A percentile compares a stretch with the other conserved stretches of the same genome.
Conservation (phyloP, 2,888 invertebrate species). For the Apotomis turbidana region DNA sequence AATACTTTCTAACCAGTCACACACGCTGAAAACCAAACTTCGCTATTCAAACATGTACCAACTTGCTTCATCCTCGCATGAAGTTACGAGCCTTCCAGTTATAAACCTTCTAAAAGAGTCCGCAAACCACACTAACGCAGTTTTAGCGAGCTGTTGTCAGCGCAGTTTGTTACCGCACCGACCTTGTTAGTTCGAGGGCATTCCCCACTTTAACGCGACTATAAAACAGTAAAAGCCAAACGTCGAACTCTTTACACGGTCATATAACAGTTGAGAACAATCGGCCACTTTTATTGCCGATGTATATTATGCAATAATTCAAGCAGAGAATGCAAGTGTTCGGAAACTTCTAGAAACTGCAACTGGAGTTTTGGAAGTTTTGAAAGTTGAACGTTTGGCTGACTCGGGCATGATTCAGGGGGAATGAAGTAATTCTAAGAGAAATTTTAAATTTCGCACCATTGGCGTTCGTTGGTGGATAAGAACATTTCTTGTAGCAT, state of each 20-base stretch:
- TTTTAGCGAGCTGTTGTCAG: constrained; percentile 5
- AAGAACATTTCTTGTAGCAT: constrained; percentile 34
- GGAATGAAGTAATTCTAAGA: constrained; percentile 38
- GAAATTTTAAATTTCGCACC: constrained; percentile 33
- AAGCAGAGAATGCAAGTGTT: constrained; percentile 71
- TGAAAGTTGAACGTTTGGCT: constrained; percentile 48
- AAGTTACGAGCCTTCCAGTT: constrained; percentile 7
- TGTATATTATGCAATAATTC: constrained; percentile 73
- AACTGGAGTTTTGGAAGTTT: constrained; percentile 52
- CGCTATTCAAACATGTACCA: neutral
- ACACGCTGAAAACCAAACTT: neutral
- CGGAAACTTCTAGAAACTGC: constrained; percentile 49
- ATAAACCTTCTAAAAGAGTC: constrained; percentile 16
- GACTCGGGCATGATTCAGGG: constrained; percentile 51
- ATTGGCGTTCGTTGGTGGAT: constrained; percentile 28
- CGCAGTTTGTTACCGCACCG: constrained; percentile 26
- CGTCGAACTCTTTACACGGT: constrained; percentile 60
- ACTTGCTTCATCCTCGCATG: neutral
- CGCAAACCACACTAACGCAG: neutral
- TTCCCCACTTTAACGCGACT: constrained; percentile 32
- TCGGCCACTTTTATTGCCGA: constrained; percentile 65
- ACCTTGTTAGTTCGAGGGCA: constrained; percentile 37
- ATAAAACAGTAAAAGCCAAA: constrained; percentile 36
- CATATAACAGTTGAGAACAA: constrained; percentile 70
- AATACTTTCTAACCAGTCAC: neutral